Percentiles rank a stretch among this genome's conserved stretches.
These are phyloP conservation scores for Philaethria dido DNA, from an alignment of 2,888 invertebrate genomes.

Conservation along the genomic window DNA sequence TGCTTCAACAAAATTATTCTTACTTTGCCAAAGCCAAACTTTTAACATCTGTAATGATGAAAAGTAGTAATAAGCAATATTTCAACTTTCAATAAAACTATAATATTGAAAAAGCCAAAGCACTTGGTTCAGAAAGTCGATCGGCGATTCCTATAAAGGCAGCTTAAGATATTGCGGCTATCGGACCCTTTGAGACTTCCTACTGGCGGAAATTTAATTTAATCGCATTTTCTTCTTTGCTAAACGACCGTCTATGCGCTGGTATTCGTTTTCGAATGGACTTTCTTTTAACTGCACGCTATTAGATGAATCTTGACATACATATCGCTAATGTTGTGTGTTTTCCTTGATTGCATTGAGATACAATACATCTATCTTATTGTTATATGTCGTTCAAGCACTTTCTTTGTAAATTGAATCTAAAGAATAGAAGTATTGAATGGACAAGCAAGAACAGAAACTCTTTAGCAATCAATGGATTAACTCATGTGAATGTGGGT, in stretches of 20 bases:
- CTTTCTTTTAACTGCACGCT: constrained; percentile 51
- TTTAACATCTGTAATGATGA: not conserved
- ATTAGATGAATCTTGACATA: constrained; percentile 45
- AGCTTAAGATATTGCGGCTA: constrained; percentile 77
- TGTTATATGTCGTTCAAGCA: not conserved
- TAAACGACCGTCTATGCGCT: constrained; percentile 62
- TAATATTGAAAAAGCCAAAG: constrained; percentile 36
- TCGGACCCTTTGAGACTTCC: constrained; percentile 77
- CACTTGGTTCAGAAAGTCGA: constrained; percentile 50
- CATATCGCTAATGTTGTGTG: constrained; percentile 5
- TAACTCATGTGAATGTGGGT: too few relatives aligned
- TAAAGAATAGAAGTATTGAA: not conserved
- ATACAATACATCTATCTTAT: not conserved
- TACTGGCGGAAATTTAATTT: constrained; percentile 77
- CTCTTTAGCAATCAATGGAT: too few relatives aligned
- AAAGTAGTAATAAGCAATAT: constrained; percentile 24
- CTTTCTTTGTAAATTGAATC: not conserved
- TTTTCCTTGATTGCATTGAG: not conserved
- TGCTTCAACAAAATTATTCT: not conserved
- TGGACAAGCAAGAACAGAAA: too few relatives aligned
- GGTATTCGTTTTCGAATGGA: constrained; percentile 58
- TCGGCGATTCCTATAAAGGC: constrained; percentile 59
- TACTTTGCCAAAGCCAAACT: too few relatives aligned
- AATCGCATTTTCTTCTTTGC: constrained; percentile 74
- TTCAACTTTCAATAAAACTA: constrained; percentile 29